Percentiles rank a stretch among this genome's conserved stretches.
phyloP scores from a whole-genome alignment of 2,888 invertebrate genomes.

The Pegoplata infirma region DNA sequence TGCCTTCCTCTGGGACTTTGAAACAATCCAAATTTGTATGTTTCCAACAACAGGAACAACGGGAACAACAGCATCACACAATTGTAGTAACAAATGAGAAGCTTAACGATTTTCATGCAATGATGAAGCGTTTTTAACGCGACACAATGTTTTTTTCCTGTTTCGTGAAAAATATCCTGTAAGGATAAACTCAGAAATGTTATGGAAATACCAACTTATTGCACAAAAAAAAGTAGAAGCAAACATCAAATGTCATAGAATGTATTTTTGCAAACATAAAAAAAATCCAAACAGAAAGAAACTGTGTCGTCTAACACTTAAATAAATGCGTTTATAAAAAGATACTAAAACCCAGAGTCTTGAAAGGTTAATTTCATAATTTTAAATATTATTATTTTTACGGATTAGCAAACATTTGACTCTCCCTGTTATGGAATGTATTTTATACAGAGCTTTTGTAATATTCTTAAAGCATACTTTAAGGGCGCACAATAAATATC shows the following conservation, averaged over 20 bases:
- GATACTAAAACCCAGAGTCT: background rate
- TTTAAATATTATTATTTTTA: too few species aligned
- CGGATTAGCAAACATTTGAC: too few species aligned
- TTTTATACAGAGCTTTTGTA: too few species aligned
- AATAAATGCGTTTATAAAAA: conserved; percentile 56
- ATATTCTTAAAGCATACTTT: too few species aligned
- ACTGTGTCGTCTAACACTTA: conserved; percentile 41
- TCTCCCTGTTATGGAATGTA: too few species aligned
- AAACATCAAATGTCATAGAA: conserved; percentile 42
- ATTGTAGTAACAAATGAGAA: conserved; percentile 38
- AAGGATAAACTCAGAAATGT: conserved; percentile 28
- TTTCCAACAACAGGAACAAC: conserved; percentile 44
- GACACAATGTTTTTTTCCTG: conserved; percentile 35
- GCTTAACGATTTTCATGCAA: conserved; percentile 51
- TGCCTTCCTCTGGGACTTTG: conserved; percentile 73
- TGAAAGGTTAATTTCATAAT: too few species aligned
- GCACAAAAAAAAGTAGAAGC: background rate
- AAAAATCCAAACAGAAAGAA: conserved; percentile 6
- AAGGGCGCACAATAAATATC: too few species aligned
- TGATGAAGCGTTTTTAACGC: conserved; percentile 47
- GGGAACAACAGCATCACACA: conserved; percentile 42
- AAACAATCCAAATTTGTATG: conserved; percentile 66
- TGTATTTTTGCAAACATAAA: background rate
- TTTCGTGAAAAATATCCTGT: conserved; percentile 11
- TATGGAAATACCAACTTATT: background rate